Base-by-base conservation (phyloP, 2,888 invertebrate species). In the Drosophila subsilvestris region DNA sequence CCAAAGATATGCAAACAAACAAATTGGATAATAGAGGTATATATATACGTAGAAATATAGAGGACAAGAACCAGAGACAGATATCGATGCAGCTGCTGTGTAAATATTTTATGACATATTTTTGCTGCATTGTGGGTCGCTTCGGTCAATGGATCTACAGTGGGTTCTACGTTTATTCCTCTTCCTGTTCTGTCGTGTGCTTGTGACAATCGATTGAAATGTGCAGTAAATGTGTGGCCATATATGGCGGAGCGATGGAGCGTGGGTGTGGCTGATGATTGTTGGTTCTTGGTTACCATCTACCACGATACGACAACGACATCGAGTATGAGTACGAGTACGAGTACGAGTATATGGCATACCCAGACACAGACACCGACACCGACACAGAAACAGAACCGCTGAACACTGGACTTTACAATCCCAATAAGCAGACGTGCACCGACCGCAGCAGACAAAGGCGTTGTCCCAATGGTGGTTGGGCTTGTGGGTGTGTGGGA, bases 151-250 rank as follows among this genome's bases (percentile, higher is more conserved):
- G 37, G 14, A 37, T 37, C n/a, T 20, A n/a, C 61, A 18, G 17
- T 49, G 43, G 14, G 6, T 37, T 14, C 27, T 14, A 49, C 22
- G 37, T 5, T 12, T 12, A 27, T 44, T 54, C 25, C 18, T 43
- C 12, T 42, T 56, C 45, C 50, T 50, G 25, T 55, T 10, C 18
- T 27, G 20, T 32, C 43, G 47, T 58, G 63, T 73, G 71, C 3
- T 63, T 56, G 62, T 49, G 54, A 58, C 59, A 54, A 79, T 74
- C 78, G 68, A 77, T 73, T 78, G 69, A 61, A 77, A 80, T 61
- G 50, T 58, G 57, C 63, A 66, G 53, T 25, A 20, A 69, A 18
- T 44, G 22, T 25, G 12, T 9, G 27, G 9, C 49, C n/a, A 9
- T 45, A 18, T 5, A 14, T 32, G 32, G 32, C 3, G 12, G 32